These are phyloP conservation scores for Peromyscus leucopus DNA, from an alignment of 2,113 vertebrate genomes.

Conservation along the genomic window DNA sequence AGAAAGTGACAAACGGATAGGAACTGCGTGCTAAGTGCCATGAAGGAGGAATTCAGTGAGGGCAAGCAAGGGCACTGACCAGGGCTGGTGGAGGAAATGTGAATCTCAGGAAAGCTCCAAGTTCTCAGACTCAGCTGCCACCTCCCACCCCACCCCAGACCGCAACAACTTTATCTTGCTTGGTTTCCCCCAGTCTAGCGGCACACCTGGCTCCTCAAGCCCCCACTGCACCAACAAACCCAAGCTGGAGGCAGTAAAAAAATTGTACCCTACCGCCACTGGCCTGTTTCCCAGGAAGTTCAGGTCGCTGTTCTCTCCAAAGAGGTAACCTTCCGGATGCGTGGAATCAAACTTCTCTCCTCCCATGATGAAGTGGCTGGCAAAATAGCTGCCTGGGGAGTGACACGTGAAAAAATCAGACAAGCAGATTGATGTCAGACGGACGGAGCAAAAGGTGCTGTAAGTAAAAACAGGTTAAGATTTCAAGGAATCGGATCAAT, in stretches of 20 bases:
- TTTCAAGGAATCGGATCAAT: background rate
- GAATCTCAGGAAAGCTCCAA: background rate
- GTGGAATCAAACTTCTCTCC: slow-evolving; percentile 99
- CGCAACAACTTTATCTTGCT: background rate
- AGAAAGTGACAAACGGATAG: background rate
- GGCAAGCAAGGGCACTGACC: too few species aligned
- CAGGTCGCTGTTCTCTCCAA: slow-evolving; percentile 99
- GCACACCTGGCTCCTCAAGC: background rate
- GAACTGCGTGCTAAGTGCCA: background rate
- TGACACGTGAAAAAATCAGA: slow-evolving; percentile 62
- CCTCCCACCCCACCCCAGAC: background rate
- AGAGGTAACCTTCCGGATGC: slow-evolving; percentile 98
- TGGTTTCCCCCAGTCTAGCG: background rate
- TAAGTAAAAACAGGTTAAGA: background rate
- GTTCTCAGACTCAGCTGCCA: background rate
- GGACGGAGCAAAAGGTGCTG: background rate
- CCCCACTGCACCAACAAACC: background rate
- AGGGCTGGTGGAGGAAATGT: background rate
- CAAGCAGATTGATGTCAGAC: background rate
- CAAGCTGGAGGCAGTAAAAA: background rate
- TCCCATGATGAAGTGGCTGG: slow-evolving; percentile 99
- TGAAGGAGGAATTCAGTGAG: background rate
- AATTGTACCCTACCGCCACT: slow-evolving; percentile 89
- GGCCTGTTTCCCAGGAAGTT: slow-evolving; percentile 98
- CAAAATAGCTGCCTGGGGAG: slow-evolving; percentile 96